Evolutionary conservation across 2,888 invertebrate species (phyloP).

Genomic region (Chesias legatella): DNA sequence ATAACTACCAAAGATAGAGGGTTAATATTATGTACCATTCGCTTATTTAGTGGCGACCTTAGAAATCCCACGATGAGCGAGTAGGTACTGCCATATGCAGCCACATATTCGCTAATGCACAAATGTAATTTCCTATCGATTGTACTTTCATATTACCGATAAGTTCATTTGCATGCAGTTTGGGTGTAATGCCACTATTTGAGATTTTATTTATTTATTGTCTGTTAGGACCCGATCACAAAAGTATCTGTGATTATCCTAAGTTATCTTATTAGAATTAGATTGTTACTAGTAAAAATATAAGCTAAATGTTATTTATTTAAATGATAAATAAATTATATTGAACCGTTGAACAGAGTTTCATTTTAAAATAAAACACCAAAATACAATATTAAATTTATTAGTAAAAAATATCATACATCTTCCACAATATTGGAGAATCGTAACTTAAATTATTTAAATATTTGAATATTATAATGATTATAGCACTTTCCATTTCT

Average conservation of each 20-base stretch:
- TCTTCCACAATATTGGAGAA: constrained; percentile 81
- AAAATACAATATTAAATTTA: constrained; percentile 78
- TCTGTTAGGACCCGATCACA: background rate
- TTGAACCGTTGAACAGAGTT: constrained; percentile 29
- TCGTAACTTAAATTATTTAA: constrained; percentile 76
- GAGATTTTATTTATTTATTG: background rate
- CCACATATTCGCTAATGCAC: no score
- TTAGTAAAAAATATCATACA: constrained; percentile 81
- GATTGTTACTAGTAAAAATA: constrained; percentile 11
- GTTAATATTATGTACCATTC: no score
- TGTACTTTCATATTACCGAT: no score
- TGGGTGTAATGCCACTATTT: no score
- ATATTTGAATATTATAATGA: constrained; percentile 76
- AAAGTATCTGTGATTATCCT: constrained; percentile 11
- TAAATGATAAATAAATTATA: constrained; percentile 25
- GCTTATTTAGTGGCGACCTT: no score
- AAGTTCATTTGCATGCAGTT: no score
- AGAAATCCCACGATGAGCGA: no score
- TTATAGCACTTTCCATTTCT: constrained; percentile 74
- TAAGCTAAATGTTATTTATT: constrained; percentile 25
- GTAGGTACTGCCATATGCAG: no score
- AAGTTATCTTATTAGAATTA: constrained; percentile 9
- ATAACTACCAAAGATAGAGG: no score
- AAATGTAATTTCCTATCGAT: no score
- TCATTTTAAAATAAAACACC: constrained; percentile 50